Evolutionary conservation across 2,888 invertebrate genomes (phyloP).

Genomic region (Diploptera punctata): DNA sequence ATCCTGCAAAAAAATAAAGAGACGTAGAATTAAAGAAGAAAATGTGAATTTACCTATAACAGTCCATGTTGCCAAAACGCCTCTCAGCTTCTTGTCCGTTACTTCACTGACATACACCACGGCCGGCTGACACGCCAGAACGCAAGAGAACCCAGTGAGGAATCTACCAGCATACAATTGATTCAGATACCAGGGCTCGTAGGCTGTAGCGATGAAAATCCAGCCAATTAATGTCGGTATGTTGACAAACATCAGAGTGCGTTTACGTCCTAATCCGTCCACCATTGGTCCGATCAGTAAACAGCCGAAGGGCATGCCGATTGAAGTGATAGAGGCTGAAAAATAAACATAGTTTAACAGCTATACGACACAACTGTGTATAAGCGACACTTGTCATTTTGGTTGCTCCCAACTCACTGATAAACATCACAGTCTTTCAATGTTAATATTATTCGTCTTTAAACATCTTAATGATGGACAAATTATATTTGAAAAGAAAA

Average conservation of each 20-base stretch:
- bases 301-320: not conserved
- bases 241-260: slow-evolving; percentile 58
- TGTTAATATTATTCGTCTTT: no score
- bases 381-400: no score
- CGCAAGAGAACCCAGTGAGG: slow-evolving; percentile 59
- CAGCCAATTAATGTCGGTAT: slow-evolving; percentile 60
- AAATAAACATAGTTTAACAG: no score
- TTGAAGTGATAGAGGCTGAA: not conserved
- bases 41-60: slow-evolving; percentile 57
- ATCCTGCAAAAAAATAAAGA: no score
- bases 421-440: no score
- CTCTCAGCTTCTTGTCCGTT: slow-evolving; percentile 56
- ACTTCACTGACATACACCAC: slow-evolving; percentile 63
- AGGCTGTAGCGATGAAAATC: slow-evolving; percentile 55
- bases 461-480: no score
- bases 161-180: slow-evolving; percentile 47
- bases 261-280: not conserved
- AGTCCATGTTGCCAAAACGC: slow-evolving; percentile 62
- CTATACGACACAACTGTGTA: no score
- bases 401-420: no score
- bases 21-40: not conserved
- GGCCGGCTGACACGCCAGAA: slow-evolving; percentile 61
- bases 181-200: slow-evolving; percentile 48
- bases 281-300: not conserved
- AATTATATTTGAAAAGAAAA: no score